Base-by-base conservation (phyloP, 1,140 invertebrate species). In the Magallana gigas region DNA sequence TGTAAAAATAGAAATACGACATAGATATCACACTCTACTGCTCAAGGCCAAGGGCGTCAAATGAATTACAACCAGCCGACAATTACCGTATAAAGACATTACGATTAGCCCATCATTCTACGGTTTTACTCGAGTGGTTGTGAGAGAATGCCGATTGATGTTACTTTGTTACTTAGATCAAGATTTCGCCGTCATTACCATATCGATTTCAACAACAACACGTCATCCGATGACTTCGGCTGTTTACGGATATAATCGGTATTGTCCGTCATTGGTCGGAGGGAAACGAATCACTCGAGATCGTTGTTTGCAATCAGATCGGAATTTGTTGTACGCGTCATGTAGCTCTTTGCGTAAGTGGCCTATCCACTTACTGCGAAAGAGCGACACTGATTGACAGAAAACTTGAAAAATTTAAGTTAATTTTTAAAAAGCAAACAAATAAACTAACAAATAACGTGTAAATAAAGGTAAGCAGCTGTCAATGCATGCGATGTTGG, bases 141-240 rank as follows among this genome's bases (percentile, higher is more conserved):
- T 29, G 23, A 76, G 68, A 11, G 23, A 76, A 23, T 29, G 60
- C 14, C n/a, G 60, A 62, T 16, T n/a, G 36, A 1, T 62, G 6
- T n/a, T 62, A 62, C 14, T 62, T 23, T 14, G 36, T 48, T 48
- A 48, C 36, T 48, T 48, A 4, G 36, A 48, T 48, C 36, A 48
- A 48, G 36, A 48, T 48, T 48, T 14, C 29, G 23, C 68, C 23
- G 12, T 29, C 23, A 12, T 76, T 5, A 76, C 8, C 68, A 12
- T 29, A 76, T 76, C 23, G 68, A 76, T 23, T 76, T 76, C 68
- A 76, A 62, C n/a, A 62, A 68, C 68, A 76, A 48, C 11, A 76
- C 68, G 68, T 76, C 68, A 76, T 29, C 6, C 23, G 23, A 48
- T 76, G 68, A 29, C 36, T 76, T 76, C 68, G 68, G 68, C 29